Conservation (phyloP, 2,113 vertebrate species). For the Epinephelus cyanopodus region DNA sequence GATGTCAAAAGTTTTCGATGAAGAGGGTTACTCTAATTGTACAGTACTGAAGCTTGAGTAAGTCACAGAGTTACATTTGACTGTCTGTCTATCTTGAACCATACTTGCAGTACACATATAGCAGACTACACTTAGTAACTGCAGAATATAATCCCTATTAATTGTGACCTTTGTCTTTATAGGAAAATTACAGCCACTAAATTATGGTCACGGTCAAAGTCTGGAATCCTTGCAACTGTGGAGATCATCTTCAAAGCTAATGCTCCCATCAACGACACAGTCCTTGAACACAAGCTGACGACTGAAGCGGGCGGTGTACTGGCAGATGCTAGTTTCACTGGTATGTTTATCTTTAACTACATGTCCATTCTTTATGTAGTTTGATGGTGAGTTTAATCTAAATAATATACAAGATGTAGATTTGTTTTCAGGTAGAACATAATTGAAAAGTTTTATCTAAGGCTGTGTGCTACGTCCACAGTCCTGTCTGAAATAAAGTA, state of each 20-base stretch:
- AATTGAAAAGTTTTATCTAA: neutral
- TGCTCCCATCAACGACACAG: rapidly evolving
- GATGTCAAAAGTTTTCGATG: rapidly evolving
- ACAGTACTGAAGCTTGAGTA: constrained; percentile 62
- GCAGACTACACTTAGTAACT: neutral
- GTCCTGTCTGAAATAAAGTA: neutral
- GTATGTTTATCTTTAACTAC: constrained; percentile 40
- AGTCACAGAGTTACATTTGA: constrained; percentile 5
- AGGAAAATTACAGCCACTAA: rapidly evolving
- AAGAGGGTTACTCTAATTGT: rapidly evolving
- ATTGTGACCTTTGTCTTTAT: neutral
- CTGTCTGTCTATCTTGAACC: neutral
- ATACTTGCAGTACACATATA: neutral
- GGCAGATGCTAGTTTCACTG: rapidly evolving
- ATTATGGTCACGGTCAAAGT: rapidly evolving
- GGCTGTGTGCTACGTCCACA: neutral
- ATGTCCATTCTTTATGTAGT: neutral
- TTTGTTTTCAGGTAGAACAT: neutral
- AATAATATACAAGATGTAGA: neutral
- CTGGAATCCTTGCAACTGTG: neutral
- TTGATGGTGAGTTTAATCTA: neutral
- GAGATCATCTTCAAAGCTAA: constrained; percentile 25
- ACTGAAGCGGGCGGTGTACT: rapidly evolving
- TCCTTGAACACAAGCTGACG: rapidly evolving
- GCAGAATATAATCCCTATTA: neutral